Base-by-base conservation (phyloP, 2,888 invertebrate genomes). In the Margaritifera margaritifera region DNA sequence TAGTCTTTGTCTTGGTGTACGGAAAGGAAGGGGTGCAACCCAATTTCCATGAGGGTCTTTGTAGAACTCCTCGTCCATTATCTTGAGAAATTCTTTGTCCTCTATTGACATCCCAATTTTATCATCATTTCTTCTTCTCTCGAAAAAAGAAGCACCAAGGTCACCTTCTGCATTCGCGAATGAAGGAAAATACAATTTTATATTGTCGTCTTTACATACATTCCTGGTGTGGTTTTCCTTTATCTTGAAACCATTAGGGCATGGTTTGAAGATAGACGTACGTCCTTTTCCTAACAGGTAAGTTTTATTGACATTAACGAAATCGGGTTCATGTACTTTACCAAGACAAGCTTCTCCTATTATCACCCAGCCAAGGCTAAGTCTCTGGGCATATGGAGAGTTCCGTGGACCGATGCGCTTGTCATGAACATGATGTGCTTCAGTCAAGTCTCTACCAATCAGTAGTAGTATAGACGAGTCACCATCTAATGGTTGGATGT, bases 11-110 rank as follows among this genome's bases (percentile, higher is more conserved):
- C 62, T 59, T 51, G 31, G 57, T 19, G 22, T n/a, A 6, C 68
- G 51, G n/a, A 62, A 76, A 78, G 2, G 74, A 61, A 54, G 74
- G 72, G 1, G 74, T 68, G 51, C 55, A 24, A 75, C n/a, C n/a
- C 76, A 78, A 50, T 62, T 51, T 50, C 68, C 74, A 60, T 67
- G 55, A 6, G 66, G n/a, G 42, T 64, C 65, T 57, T 56, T 66
- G 11, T 50, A 19, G 31, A 77, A 55, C 42, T 69, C 64, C 6
- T 54, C 61, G 24, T 73, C 55, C 68, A 75, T 74, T 22, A 72
- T 62, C 18, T 65, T n/a, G 31, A 72, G n/a, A 64, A 72, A 69
- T 31, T n/a, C 18, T 54, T 54, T 31, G 60, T 72, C 72, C 22
- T 72, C 66, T 3, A 66, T 54, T 0, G 60, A 69, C 11, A 56